These are phyloP conservation scores for Epsilonema sp. DNA, from an alignment of 2,888 invertebrate species.

Conservation along the genomic window DNA sequence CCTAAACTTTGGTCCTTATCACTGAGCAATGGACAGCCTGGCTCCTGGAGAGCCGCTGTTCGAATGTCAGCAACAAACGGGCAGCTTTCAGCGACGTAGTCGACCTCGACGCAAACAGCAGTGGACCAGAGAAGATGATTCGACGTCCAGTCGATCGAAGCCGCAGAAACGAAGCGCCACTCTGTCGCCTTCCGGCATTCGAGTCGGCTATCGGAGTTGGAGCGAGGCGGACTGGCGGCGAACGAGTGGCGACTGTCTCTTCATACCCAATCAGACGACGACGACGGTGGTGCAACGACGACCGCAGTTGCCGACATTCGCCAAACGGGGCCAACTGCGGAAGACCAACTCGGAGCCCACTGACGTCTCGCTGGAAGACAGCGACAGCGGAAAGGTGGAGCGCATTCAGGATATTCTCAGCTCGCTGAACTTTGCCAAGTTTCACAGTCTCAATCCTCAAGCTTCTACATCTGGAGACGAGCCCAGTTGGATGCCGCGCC, in stretches of 20 bases:
- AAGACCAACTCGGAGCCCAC: constrained; percentile 8
- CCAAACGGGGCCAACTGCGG: neutral
- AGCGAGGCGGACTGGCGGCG: neutral
- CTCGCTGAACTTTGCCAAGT: constrained; percentile 1
- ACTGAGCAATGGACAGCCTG: no score
- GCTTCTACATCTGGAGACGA: no score
- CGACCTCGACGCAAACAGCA: neutral
- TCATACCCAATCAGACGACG: no score
- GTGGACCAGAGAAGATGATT: neutral
- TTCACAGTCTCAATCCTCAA: no score
- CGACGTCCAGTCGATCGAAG: neutral
- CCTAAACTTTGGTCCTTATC: no score
- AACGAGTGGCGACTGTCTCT: neutral
- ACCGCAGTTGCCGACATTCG: neutral
- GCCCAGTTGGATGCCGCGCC: no score
- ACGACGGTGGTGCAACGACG: neutral
- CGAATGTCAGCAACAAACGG: no score
- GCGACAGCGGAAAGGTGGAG: neutral
- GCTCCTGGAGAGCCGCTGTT: no score
- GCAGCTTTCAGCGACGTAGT: neutral
- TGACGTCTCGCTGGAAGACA: constrained; percentile 4
- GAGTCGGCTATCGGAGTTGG: neutral
- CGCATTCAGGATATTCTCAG: constrained; percentile 1
- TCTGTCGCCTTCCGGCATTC: constrained; percentile 1
- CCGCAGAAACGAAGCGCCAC: constrained; percentile 2